phyloP scores from a whole-genome alignment of 2,888 invertebrate genomes.

The Spicauda simplicius region DNA sequence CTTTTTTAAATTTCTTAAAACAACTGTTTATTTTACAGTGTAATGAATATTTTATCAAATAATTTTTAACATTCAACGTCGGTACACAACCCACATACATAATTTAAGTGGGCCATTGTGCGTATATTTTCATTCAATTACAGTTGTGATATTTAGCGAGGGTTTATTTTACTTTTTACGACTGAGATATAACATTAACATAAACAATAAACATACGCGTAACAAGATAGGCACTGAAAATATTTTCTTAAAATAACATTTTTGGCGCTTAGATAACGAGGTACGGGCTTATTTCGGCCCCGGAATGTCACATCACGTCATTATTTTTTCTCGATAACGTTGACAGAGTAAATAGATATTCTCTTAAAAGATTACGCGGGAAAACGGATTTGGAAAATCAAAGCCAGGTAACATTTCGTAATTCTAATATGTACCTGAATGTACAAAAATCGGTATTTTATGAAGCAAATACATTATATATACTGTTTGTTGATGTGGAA shows the following conservation, averaged over 20 bases:
- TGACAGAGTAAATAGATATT: constrained; percentile 11
- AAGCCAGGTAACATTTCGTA: background rate
- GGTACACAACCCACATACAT: too few species aligned
- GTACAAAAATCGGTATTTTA: background rate
- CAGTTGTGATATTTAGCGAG: too few species aligned
- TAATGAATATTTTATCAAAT: too few species aligned
- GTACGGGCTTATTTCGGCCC: background rate
- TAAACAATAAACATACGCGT: background rate
- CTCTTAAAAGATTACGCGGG: constrained; percentile 11
- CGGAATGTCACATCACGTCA: constrained; percentile 6
- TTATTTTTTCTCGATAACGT: constrained; percentile 12
- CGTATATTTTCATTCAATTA: too few species aligned
- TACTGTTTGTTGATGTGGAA: too few species aligned
- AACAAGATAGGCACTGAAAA: background rate
- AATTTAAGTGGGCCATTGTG: too few species aligned
- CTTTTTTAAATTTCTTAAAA: constrained; percentile 25
- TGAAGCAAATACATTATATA: too few species aligned
- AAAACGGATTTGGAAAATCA: constrained; percentile 2
- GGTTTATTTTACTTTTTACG: background rate
- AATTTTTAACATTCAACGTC: too few species aligned
- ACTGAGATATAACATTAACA: background rate
- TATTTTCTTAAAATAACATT: constrained; percentile 3
- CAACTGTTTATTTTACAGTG: background rate
- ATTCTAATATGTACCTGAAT: background rate
- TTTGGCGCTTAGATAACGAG: constrained; percentile 7